Evolutionary conservation across 1,140 invertebrate species (phyloP).

Genomic region (Drosophila athabasca): DNA sequence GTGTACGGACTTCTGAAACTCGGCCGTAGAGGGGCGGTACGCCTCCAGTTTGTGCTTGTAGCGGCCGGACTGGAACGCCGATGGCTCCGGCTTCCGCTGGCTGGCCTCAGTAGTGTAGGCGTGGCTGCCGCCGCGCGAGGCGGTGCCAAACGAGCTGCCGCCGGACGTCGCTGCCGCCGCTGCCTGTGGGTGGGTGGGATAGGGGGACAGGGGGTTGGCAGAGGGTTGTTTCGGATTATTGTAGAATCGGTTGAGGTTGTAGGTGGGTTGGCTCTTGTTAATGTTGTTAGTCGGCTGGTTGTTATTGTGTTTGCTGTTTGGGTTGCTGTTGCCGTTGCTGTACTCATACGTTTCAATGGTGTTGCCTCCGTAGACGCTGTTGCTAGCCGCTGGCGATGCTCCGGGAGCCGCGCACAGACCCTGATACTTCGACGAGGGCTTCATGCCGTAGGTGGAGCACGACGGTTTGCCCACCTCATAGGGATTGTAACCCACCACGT

Average conservation of each 20-base stretch:
- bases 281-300: slow-evolving; percentile 72
- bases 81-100: slow-evolving; percentile 21
- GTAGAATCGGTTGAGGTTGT: slow-evolving; percentile 39
- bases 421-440: slow-evolving; percentile 88
- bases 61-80: slow-evolving; percentile 55
- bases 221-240: slow-evolving; percentile 56
- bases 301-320: slow-evolving; percentile 46
- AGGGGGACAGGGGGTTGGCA: slow-evolving; percentile 37
- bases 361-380: slow-evolving; percentile 66
- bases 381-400: slow-evolving; percentile 35
- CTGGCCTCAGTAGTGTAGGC: slow-evolving; percentile 66
- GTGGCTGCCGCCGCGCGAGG: slow-evolving; percentile 59
- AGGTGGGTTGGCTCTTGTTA: slow-evolving; percentile 65
- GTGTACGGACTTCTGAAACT: slow-evolving; percentile 78
- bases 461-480: slow-evolving; percentile 90
- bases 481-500: slow-evolving; percentile 89
- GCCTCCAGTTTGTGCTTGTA: slow-evolving; percentile 75
- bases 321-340: slow-evolving; percentile 58
- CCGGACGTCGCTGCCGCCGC: slow-evolving; percentile 47
- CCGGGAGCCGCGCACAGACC: slow-evolving; percentile 87
- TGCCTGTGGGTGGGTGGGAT: slow-evolving; percentile 66
- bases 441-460: slow-evolving; percentile 88
- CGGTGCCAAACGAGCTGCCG: slow-evolving; percentile 63
- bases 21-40: slow-evolving; percentile 69
- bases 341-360: slow-evolving; percentile 83